Evolutionary conservation across 2,888 invertebrate genomes (phyloP).

Genomic region (Noctua comes): DNA sequence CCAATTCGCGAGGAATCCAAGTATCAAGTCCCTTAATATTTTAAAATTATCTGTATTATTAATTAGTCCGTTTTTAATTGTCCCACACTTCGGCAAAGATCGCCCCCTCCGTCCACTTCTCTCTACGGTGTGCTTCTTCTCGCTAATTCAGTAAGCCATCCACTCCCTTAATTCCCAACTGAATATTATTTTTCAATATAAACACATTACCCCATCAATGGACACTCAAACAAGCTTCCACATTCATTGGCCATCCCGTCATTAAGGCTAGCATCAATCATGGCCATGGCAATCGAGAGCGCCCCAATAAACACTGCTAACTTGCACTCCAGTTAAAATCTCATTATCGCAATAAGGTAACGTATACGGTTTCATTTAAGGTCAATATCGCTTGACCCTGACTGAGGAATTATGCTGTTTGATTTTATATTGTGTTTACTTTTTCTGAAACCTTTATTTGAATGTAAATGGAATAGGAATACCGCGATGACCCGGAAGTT

Average conservation of each 20-base stretch:
- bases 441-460: slow-evolving; percentile 9
- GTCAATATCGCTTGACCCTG: slow-evolving; percentile 64
- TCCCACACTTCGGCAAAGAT: not conserved
- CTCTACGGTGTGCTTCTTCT: not conserved
- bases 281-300: slow-evolving; percentile 47
- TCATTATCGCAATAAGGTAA: slow-evolving; percentile 65
- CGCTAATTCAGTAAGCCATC: not conserved
- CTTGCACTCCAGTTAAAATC: slow-evolving; percentile 69
- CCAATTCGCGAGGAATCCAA: too few species aligned
- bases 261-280: slow-evolving; percentile 66
- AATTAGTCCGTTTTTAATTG: not conserved
- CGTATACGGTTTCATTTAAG: slow-evolving; percentile 66
- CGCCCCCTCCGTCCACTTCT: not conserved
- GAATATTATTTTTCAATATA: slow-evolving; percentile 24
- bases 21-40: not conserved
- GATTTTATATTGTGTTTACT: slow-evolving; percentile 25
- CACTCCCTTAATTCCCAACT: not conserved
- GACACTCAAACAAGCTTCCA: slow-evolving; percentile 40
- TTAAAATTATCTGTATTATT: not conserved
- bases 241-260: slow-evolving; percentile 46
- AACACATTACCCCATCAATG: slow-evolving; percentile 36
- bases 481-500: not conserved
- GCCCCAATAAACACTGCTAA: slow-evolving; percentile 63
- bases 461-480: not conserved
- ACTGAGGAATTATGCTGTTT: slow-evolving; percentile 47